phyloP scores from a whole-genome alignment of 1,140 invertebrate species.

The Holcopasites calliopsidis region DNA sequence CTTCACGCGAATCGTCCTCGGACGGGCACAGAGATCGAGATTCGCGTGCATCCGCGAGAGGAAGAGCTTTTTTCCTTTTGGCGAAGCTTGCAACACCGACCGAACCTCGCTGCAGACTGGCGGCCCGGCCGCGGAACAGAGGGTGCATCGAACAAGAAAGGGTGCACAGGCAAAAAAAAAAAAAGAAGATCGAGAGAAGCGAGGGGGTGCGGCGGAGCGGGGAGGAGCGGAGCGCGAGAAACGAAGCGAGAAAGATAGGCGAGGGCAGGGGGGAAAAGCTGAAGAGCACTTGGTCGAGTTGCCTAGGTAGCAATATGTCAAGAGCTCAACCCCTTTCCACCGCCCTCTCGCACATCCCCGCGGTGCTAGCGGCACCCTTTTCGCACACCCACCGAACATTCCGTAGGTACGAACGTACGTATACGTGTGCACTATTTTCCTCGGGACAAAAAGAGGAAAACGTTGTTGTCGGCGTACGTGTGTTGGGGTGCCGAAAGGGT shows the following conservation, averaged over 20 bases:
- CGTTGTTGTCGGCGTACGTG: not conserved
- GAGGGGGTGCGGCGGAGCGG: conserved; percentile 1
- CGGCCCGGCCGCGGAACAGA: conserved; percentile 34
- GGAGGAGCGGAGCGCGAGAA: conserved; percentile 18
- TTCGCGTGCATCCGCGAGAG: not conserved
- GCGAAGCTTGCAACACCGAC: conserved; percentile 46
- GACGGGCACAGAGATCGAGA: not conserved
- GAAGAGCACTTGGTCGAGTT: conserved; percentile 73
- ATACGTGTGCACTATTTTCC: conserved; percentile 46
- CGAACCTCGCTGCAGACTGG: conserved; percentile 62
- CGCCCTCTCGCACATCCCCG: conserved; percentile 26
- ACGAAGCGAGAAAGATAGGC: conserved; percentile 60
- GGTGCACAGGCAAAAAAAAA: conserved; percentile 26
- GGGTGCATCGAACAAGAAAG: conserved; percentile 37
- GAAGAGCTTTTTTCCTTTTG: not conserved
- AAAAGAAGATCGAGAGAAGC: not conserved
- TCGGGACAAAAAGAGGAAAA: conserved; percentile 26
- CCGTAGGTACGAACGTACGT: conserved; percentile 43
- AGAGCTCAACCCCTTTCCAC: conserved; percentile 64
- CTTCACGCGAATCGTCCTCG: not conserved
- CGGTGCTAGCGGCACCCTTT: conserved; percentile 24
- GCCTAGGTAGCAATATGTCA: conserved; percentile 77
- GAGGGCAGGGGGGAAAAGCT: conserved; percentile 44
- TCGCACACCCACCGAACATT: conserved; percentile 32
- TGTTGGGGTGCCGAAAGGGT: not conserved